Percentiles rank a stretch among this genome's conserved stretches.
phyloP scores from a whole-genome alignment of 30 jellyfish, hydroid and myxozoan genomes.

The Mastigias papua region DNA sequence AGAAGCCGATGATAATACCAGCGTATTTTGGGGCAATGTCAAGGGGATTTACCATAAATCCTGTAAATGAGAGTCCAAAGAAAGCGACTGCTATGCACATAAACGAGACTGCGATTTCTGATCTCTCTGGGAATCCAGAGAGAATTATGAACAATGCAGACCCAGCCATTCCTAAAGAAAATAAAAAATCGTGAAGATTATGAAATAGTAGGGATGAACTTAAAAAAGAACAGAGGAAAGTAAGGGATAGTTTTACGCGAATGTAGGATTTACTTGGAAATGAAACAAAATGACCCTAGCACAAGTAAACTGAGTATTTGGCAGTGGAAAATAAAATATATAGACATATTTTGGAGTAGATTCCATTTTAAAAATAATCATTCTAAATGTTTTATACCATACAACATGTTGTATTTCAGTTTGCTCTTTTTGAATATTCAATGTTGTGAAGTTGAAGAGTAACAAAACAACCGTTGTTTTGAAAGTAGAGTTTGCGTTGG shows the following conservation, averaged over 20 bases:
- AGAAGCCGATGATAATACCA: conserved; percentile 90
- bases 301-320: too few relatives aligned
- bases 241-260: background rate
- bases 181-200: background rate
- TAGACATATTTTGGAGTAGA: too few relatives aligned
- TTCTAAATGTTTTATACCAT: too few relatives aligned
- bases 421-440: too few relatives aligned
- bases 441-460: too few relatives aligned
- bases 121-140: conserved; percentile 80
- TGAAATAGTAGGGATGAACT: background rate
- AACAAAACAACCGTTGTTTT: too few relatives aligned
- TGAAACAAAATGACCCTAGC: too few relatives aligned
- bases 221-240: background rate
- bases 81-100: conserved; percentile 94
- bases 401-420: too few relatives aligned
- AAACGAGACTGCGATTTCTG: conserved; percentile 78
- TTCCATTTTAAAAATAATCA: too few relatives aligned
- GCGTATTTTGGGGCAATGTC: conserved; percentile 98
- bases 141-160: conserved; percentile 78
- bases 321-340: too few relatives aligned
- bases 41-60: conserved; percentile 97
- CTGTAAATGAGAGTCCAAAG: conserved; percentile 94
- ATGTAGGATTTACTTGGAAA: background rate
- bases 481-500: too few relatives aligned
- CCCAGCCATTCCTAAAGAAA: conserved; percentile 78